phyloP scores from a whole-genome alignment of 2,888 invertebrate species.

The Melinaea marsaeus region DNA sequence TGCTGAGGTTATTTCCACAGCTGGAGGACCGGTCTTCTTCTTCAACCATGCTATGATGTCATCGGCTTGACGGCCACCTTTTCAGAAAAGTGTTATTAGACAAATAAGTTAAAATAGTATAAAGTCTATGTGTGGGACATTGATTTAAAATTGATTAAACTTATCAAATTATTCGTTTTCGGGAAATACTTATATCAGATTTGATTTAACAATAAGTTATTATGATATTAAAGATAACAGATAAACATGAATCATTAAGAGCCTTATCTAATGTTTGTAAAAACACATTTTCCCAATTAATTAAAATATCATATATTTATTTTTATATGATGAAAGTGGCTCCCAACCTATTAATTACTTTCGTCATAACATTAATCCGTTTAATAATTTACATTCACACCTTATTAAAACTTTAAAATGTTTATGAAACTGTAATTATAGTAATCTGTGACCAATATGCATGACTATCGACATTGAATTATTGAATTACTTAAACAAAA shows the following conservation, averaged over 20 bases:
- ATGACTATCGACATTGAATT: background rate
- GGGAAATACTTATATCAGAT: conserved; percentile 2
- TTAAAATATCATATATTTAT: no score
- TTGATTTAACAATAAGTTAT: background rate
- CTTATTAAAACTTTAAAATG: background rate
- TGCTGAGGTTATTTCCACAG: conserved; percentile 85
- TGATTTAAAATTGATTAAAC: background rate
- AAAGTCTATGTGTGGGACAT: no score
- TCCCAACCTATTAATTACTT: no score
- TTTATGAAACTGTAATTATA: conserved; percentile 33
- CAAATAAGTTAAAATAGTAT: no score
- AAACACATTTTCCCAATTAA: no score
- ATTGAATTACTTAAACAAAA: background rate
- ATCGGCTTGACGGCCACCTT: conserved; percentile 93
- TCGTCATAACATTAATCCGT: no score
- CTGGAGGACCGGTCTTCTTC: conserved; percentile 98
- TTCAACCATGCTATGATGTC: conserved; percentile 96
- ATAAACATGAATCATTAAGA: no score
- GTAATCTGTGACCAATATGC: conserved; percentile 11
- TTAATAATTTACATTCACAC: no score
- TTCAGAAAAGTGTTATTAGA: conserved; percentile 8
- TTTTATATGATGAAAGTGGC: no score
- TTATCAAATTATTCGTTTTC: background rate
- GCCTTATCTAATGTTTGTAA: no score
- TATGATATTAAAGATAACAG: background rate